phyloP scores from a whole-genome alignment of 2,113 vertebrate species.

The Ptyas mucosa region DNA sequence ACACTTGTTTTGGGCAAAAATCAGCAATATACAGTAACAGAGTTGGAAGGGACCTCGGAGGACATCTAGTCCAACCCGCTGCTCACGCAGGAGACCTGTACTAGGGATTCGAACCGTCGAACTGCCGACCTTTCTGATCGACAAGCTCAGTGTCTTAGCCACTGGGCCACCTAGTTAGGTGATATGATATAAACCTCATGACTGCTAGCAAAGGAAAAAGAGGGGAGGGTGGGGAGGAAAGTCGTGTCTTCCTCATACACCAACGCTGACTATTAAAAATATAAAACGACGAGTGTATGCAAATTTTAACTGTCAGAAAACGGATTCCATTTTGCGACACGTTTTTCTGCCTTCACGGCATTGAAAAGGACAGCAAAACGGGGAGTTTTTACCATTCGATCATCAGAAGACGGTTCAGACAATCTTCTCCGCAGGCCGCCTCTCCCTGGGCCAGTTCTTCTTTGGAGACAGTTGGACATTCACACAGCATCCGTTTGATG shows the following conservation, averaged over 20 bases:
- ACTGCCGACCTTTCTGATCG: too few relatives aligned
- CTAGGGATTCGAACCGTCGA: too few relatives aligned
- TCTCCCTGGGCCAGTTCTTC: constrained; percentile 87
- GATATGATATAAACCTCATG: background rate
- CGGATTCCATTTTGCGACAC: rapidly evolving
- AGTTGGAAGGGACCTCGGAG: too few relatives aligned
- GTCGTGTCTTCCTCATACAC: too few relatives aligned
- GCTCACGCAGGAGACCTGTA: too few relatives aligned
- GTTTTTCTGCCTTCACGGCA: rapidly evolving
- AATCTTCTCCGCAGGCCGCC: constrained; percentile 93
- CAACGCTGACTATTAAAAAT: too few relatives aligned
- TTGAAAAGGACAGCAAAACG: rapidly evolving
- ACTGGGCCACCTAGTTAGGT: too few relatives aligned
- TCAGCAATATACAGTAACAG: background rate
- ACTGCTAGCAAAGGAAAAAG: background rate
- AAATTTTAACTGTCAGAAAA: too few relatives aligned
- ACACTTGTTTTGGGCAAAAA: background rate
- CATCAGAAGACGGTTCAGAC: constrained; percentile 96
- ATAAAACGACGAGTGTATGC: too few relatives aligned
- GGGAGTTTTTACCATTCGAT: constrained; percentile 89
- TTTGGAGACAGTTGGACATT: constrained; percentile 87
- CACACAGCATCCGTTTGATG: constrained; percentile 97
- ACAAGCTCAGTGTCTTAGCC: too few relatives aligned
- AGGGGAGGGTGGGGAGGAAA: too few relatives aligned
- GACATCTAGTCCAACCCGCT: too few relatives aligned